Evolutionary conservation across 2,888 invertebrate species (phyloP), one percentile per base, ranked within the genome.

Genomic region (Lymantria monacha): DNA sequence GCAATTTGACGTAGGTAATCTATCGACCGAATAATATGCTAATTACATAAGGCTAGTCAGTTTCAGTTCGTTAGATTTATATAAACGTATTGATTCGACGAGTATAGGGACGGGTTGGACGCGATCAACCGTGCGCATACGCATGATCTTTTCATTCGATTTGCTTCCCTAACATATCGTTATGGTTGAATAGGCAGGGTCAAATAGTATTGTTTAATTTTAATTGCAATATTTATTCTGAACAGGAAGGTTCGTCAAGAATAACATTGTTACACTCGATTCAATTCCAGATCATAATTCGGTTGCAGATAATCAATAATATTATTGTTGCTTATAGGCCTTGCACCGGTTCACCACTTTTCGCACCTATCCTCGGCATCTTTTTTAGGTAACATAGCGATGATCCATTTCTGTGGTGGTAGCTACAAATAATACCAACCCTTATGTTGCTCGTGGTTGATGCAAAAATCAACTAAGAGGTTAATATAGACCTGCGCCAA

Each of bases 81-180:
- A 63, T 54, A 38, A 14, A 49, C 45, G 46, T 13, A 33, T 40
- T 46, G 22, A 40, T 12, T 10, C 33, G 13, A 37, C 43, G 57
- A 48, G 36, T 49, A 43, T 45, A 38, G 22, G 42, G 22, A 3
- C 22, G 22, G 22, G 40, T 36, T 22, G 44, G 57, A 55, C 37
- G 54, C 66, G 54, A 46, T 58, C 54, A 55, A 51, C 56, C 57
- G 51, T 44, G 41, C 37, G 43, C 49, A 55, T 46, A 52, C 59
- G 47, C 41, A 59, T 55, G 70, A 61, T 62, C 58, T 69, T 75
- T 79, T 75, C 76, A 72, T 72, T 67, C 66, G 70, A 71, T 63
- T 71, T 61, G 68, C 74, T 74, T 69, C 70, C 70, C 71, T 64
- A 54, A 55, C 58, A 69, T 67, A 55, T 57, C 64, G 69, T 70